Conservation (phyloP, 2,113 vertebrate species). For the Polypterus senegalus region DNA sequence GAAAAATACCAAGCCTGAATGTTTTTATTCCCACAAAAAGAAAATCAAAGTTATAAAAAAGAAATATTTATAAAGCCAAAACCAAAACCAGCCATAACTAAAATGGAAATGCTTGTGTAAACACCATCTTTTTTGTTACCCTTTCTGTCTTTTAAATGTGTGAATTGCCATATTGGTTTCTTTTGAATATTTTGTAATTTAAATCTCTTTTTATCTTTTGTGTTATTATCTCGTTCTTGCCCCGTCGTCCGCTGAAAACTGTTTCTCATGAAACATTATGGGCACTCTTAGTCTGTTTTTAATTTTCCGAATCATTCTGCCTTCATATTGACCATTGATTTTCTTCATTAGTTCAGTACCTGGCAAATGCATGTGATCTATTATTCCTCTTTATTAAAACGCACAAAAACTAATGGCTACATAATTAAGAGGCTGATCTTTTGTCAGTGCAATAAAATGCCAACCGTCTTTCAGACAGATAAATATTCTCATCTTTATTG, state of each 20-base stretch:
- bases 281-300: slow-evolving; percentile 28
- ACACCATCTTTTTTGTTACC: too few species aligned
- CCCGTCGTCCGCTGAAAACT: too few species aligned
- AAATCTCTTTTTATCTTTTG: background rate
- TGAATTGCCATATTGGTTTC: too few species aligned
- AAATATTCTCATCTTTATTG: slow-evolving; percentile 51
- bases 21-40: too few species aligned
- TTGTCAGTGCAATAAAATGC: slow-evolving; percentile 46
- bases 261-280: too few species aligned
- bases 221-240: background rate
- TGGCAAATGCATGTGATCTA: slow-evolving; percentile 29
- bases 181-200: too few species aligned
- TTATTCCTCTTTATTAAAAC: slow-evolving; percentile 52
- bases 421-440: slow-evolving; percentile 43
- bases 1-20: too few species aligned
- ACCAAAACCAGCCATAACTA: too few species aligned
- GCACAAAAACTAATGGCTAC: slow-evolving; percentile 31
- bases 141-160: too few species aligned
- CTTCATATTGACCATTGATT: slow-evolving; percentile 36
- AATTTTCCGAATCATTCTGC: slow-evolving; percentile 28
- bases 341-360: slow-evolving; percentile 23
- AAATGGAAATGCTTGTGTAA: too few species aligned
- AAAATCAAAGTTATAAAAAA: too few species aligned
- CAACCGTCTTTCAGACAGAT: slow-evolving; percentile 39
- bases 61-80: too few species aligned